Base-by-base conservation (phyloP, 2,113 vertebrate species). In the Xiphophorus hellerii region DNA sequence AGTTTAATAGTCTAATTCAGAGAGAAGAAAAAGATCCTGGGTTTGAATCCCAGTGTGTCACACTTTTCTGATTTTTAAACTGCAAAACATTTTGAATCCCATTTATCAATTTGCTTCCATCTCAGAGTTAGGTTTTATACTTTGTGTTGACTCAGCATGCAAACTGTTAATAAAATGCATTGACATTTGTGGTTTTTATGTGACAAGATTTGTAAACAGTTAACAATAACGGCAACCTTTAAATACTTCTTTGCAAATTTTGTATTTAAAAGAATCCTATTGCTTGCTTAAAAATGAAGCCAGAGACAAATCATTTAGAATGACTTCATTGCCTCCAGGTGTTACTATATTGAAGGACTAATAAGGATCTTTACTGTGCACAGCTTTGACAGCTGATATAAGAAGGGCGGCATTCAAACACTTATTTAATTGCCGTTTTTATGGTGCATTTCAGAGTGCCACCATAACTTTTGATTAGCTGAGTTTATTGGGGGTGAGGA, bases 381-480 rank as follows among this genome's bases (percentile, higher is more conserved):
- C 62, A 1, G 25, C 80, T 69, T 42, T 66, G 76, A 83, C 83
- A 85, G 81, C 68, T 69, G n/a, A 86, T 80, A 82, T 73, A 78
- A 66, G 80, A 73, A 81, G 78, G 81, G 86, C 78, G 80, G 87
- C 91, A 87, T 91, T 89, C 89, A 84, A 85, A 92, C 85, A 86
- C 81, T 83, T 89, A 83, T 89, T 92, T 93, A 93, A 94, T 94
- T 93, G 92, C 90, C 78, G 68, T 89, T 93, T 93, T 94, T 92
- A 95, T 83, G 84, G 74, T 28, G 35, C 78, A 88, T 93, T 91
- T 92, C 88, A 81, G 86, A 86, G 91, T 80, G 82, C 88, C 83
- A 93, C 87, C 86, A 92, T 95, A 90, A 93, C 90, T 89, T 93
- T 94, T 95, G 92, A 93, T 94, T 92, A 90, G 90, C 86, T 81